Percentiles rank a stretch among this genome's conserved stretches.
Evolutionary conservation across 2,113 vertebrate species (phyloP).

Genomic region (Corynorhinus townsendii): DNA sequence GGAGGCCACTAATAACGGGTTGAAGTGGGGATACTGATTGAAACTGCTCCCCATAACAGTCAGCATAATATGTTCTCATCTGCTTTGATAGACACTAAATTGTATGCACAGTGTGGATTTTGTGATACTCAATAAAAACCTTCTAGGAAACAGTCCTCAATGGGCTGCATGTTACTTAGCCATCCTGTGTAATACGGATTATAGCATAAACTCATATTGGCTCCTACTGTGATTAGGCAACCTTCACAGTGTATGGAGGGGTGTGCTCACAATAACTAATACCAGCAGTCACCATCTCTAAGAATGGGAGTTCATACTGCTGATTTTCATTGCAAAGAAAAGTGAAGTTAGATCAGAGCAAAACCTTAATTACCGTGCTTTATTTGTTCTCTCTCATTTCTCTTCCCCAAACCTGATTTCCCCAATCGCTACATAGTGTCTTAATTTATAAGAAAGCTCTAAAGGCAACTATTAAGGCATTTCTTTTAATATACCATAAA

Average conservation of each 20-base stretch:
- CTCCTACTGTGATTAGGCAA: neutral
- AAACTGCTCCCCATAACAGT: neutral
- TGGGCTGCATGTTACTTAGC: neutral
- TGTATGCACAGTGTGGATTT: slow-evolving; percentile 42
- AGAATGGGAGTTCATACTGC: neutral
- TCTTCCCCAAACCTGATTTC: neutral
- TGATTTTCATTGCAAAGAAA: neutral
- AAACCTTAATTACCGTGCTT: neutral
- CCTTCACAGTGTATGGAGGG: neutral
- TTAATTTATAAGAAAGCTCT: slow-evolving; percentile 4
- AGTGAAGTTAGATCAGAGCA: neutral
- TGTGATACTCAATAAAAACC: slow-evolving; percentile 35
- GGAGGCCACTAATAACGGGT: neutral
- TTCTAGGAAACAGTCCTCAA: slow-evolving; percentile 27
- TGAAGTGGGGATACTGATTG: neutral
- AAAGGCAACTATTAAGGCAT: neutral
- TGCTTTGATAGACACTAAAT: slow-evolving; percentile 32
- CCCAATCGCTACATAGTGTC: neutral
- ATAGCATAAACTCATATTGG: neutral
- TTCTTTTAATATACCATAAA: slow-evolving; percentile 9
- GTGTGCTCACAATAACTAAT: neutral
- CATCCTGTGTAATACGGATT: neutral
- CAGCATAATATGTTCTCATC: neutral
- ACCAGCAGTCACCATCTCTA: neutral
- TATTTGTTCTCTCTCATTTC: neutral